Evolutionary conservation across 1,140 invertebrate species (phyloP).

Genomic region (Armadillidium nasatum): DNA sequence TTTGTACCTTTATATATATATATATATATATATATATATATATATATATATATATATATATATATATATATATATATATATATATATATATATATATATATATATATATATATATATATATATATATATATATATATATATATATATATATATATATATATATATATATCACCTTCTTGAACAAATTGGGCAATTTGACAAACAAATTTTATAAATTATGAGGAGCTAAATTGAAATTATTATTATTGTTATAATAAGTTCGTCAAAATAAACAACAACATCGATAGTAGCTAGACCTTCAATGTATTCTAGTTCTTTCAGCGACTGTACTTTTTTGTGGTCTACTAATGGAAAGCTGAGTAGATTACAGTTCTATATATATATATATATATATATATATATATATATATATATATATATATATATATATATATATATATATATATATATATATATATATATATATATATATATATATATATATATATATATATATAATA

Average conservation of each 20-base stretch:
- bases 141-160: neutral
- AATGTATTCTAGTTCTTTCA: too few species aligned
- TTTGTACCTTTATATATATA: conserved; percentile 59
- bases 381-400: neutral
- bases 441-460: neutral
- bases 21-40: neutral
- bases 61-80: neutral
- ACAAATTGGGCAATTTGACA: too few species aligned
- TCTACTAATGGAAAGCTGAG: too few species aligned
- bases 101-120: conserved; percentile 27
- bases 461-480: neutral
- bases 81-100: neutral
- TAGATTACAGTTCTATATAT: too few species aligned
- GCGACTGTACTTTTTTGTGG: too few species aligned
- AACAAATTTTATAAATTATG: too few species aligned
- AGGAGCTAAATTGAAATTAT: too few species aligned
- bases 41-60: conserved; percentile 9
- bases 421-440: conserved; percentile 19
- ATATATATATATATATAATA: neutral
- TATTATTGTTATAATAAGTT: too few species aligned
- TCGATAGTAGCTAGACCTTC: too few species aligned
- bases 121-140: conserved; percentile 4
- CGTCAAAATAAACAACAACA: too few species aligned
- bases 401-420: conserved; percentile 19
- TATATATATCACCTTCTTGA: too few species aligned